Percentiles rank a stretch among this genome's conserved stretches.
Evolutionary conservation across 2,888 invertebrate genomes (phyloP).

Genomic region (Polyommatus iphigenia): DNA sequence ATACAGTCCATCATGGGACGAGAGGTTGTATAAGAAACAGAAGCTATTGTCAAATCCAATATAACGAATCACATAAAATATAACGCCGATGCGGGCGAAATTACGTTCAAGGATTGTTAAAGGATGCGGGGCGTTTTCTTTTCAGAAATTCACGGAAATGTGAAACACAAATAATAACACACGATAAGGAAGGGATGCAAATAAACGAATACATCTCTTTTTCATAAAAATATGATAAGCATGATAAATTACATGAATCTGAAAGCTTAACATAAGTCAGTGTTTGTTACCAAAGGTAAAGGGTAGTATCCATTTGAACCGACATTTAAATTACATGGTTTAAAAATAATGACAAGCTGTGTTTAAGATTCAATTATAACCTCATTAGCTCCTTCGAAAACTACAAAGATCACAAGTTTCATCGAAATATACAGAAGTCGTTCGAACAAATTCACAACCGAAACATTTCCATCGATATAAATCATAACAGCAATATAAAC

Average conservation of each 20-base stretch:
- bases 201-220: neutral
- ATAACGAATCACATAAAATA: neutral
- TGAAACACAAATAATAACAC: neutral
- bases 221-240: neutral
- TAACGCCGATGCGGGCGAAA: neutral
- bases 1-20: neutral
- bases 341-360: too few relatives aligned
- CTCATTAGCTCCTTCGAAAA: neutral
- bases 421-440: neutral
- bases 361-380: too few relatives aligned
- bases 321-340: neutral
- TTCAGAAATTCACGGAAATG: neutral
- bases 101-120: neutral
- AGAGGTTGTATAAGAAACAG: neutral
- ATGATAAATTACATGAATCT: neutral
- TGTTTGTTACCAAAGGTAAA: neutral
- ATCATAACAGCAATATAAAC: slow-evolving; percentile 33
- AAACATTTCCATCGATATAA: slow-evolving; percentile 23
- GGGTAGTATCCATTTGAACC: neutral
- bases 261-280: neutral
- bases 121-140: neutral
- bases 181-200: neutral
- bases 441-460: neutral
- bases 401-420: neutral
- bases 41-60: neutral